Base-by-base conservation (phyloP, 1,140 invertebrate species). In the Achatina immaculata region DNA sequence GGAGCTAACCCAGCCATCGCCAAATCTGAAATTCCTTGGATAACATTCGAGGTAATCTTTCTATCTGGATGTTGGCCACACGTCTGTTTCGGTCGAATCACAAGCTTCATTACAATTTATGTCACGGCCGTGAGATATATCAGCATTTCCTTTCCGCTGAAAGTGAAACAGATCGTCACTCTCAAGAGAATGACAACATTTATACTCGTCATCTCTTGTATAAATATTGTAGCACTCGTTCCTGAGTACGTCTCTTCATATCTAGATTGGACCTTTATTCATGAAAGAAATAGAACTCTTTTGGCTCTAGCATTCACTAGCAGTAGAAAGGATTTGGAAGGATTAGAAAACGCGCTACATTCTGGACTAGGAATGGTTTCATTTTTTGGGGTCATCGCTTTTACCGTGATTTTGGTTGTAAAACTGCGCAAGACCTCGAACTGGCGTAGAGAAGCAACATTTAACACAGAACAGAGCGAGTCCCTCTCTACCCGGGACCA, bases 81-180 rank as follows among this genome's bases (percentile, higher is more conserved):
- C n/a, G 55, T 58, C 4, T 58, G 9, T n/a, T 58, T 58, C n/a
- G 11, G 55, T 58, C 55, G 55, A 9, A 58, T 58, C 7, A 58
- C 55, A 58, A 58, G 55, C 55, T 58, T 19, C 55, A 58, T 58
- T n/a, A 58, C 55, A 21, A 58, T 58, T 58, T 58, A 58, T n/a
- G n/a, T 58, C 11, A 58, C 55, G 55, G 55, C 55, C 21, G 55
- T 19, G 31, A 69, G 66, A 69, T 69, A 14, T 69, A 16, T 69
- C 9, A 38, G 66, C 24, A 42, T 69, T 16, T 14, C 66, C 14
- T 38, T 31, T 9, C 66, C 66, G n/a, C 34, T 69, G 34, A 36
- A 69, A 36, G 66, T 34, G 31, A 69, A 69, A 42, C 16, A 14
- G 7, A 34, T 69, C 4, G 34, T 69, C 6, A 69, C 34, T 11